Base-by-base conservation (phyloP, 37 sponge, comb jelly and placozoan genomes). In the Geodia barretti region DNA sequence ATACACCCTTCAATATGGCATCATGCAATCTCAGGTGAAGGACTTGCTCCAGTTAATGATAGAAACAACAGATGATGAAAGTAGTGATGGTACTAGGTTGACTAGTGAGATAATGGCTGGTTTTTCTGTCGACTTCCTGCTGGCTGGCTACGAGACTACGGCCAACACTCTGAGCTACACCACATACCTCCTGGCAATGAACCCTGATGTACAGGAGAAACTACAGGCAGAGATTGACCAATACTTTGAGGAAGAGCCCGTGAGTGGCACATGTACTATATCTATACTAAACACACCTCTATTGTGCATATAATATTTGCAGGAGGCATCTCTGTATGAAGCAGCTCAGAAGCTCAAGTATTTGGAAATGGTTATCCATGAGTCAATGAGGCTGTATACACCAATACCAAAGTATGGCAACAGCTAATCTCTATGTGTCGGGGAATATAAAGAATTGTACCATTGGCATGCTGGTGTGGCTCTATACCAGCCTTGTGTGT, bases 101-200 rank as follows among this genome's bases (percentile, higher is more conserved):
- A 76, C 86, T 33, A 78, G 89, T 67, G 81, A 64, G 54, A 84
- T 86, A 68, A 78, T 93, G 58, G 75, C 79, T 9, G 61, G 41
- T 17, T 76, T 83, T 32, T 84, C 76, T 54, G 40, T 83, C 1
- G 75, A 75, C n/a, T 89, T 93, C 78, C 35, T 93, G 47, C 67
- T 89, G n/a, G 94, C 94, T 75, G 94, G 94, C 39, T 87, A 87
- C 74, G 94, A 93, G 75, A 93, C 94, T 20, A 93, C 94, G 20
- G 83, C 84, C 47, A 93, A 78, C 41, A 65, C 83, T 26, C 83
- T 93, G 41, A 34, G 73, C 33, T 93, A 79, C 79, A 76, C 76
- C 20, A 26, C 90, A n/a, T 89, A 89, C 63, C 87, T 89, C 40
- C 84, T 93, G 42, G 90, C 90, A 19, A 42, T 86, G 7, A 66